Evolutionary conservation across 2,888 invertebrate genomes (phyloP).

Genomic region (Muschampia plurimacula): DNA sequence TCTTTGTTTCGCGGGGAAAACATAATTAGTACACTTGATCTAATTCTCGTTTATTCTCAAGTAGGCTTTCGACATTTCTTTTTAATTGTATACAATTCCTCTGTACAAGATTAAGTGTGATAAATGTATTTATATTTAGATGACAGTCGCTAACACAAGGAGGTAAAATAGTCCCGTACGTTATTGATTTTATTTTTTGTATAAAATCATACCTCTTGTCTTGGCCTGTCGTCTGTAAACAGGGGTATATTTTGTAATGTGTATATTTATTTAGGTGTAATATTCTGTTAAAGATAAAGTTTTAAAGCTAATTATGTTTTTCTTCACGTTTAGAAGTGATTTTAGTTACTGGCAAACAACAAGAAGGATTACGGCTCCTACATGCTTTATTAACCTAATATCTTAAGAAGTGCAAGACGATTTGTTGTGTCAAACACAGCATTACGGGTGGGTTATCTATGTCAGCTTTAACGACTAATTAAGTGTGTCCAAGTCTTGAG

Average conservation of each 20-base stretch:
- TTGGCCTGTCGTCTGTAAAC: conserved; percentile 84
- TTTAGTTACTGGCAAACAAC: conserved; percentile 71
- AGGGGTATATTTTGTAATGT: conserved; percentile 75
- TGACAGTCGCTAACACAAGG: conserved; percentile 83
- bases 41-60: conserved; percentile 33
- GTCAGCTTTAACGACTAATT: conserved; percentile 53
- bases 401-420: conserved; percentile 39
- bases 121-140: conserved; percentile 79
- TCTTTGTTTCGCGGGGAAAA: conserved; percentile 81
- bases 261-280: conserved; percentile 73
- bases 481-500: conserved; percentile 49
- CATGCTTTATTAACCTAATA: conserved; percentile 52
- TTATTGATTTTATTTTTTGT: conserved; percentile 82
- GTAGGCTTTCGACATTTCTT: conserved; percentile 25
- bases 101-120: conserved; percentile 74
- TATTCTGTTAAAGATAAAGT: conserved; percentile 63
- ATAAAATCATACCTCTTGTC: conserved; percentile 84
- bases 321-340: conserved; percentile 71
- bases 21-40: conserved; percentile 70
- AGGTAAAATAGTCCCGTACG: conserved; percentile 78
- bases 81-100: conserved; percentile 54
- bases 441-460: conserved; percentile 54
- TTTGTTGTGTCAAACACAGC: conserved; percentile 53
- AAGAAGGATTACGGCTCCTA: conserved; percentile 65
- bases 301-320: conserved; percentile 81